Conservation (phyloP, 92 coral and sea anemone genomes). For the Diadumene lineata region DNA sequence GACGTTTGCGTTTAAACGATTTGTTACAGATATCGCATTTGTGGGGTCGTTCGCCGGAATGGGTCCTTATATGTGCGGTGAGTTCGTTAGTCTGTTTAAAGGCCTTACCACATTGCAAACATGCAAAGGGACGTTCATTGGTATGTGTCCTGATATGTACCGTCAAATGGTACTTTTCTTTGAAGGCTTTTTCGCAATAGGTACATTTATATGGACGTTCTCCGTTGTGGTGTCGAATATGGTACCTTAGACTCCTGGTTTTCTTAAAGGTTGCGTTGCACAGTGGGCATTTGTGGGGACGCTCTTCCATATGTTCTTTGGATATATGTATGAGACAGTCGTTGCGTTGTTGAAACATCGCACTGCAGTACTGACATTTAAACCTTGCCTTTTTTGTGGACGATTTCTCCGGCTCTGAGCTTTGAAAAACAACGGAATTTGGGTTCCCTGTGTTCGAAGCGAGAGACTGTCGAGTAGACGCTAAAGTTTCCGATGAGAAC, state of each 20-base stretch:
- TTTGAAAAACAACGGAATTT: not conserved
- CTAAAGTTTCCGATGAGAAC: not conserved
- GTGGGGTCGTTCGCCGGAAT: constrained; percentile 36
- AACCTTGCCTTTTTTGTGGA: constrained; percentile 4
- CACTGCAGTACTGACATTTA: constrained; percentile 24
- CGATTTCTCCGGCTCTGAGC: not conserved
- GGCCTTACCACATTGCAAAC: constrained; percentile 36
- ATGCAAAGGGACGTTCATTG: constrained; percentile 30
- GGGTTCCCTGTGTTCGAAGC: not conserved
- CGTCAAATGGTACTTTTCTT: constrained; percentile 31
- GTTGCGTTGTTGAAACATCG: constrained; percentile 12
- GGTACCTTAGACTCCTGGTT: constrained; percentile 27
- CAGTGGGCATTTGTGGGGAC: constrained; percentile 21
- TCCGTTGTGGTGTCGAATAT: constrained; percentile 29
- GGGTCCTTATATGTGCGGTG: constrained; percentile 32
- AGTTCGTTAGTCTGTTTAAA: constrained; percentile 36
- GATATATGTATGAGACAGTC: constrained; percentile 20
- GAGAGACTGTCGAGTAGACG: not conserved
- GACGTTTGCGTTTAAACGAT: constrained; percentile 26
- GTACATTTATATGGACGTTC: constrained; percentile 42
- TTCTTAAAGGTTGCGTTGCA: constrained; percentile 21
- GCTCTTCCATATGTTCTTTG: constrained; percentile 14
- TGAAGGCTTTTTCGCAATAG: constrained; percentile 31
- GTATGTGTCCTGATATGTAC: constrained; percentile 40
- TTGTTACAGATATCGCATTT: constrained; percentile 31